phyloP scores from a whole-genome alignment of 2,888 invertebrate species.

The Periphyllus acericola region DNA sequence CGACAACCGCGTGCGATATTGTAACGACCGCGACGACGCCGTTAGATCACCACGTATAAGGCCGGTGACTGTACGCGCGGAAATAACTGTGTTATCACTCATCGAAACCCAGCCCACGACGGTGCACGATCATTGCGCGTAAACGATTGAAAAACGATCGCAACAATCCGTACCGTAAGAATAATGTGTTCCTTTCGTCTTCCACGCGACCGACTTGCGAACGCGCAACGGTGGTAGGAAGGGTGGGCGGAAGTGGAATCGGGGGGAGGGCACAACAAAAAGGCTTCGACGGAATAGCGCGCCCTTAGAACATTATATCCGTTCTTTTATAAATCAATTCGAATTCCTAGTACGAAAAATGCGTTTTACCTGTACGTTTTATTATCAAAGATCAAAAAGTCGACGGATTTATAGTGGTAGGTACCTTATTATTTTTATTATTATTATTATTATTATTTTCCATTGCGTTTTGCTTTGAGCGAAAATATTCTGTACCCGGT shows the following conservation, averaged over 20 bases:
- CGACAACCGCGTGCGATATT: background rate
- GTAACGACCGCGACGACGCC: background rate
- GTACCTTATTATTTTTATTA: no score
- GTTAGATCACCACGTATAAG: background rate
- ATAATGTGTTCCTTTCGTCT: background rate
- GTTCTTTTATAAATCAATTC: no score
- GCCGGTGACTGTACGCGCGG: background rate
- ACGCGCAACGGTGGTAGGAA: no score
- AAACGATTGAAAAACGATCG: background rate
- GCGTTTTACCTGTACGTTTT: background rate
- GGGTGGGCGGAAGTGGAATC: no score
- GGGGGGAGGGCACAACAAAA: no score
- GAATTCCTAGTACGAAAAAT: no score
- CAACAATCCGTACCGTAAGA: background rate
- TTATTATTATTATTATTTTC: background rate
- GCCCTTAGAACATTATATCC: no score
- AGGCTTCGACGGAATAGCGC: no score
- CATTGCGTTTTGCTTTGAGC: background rate
- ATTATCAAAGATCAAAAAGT: background rate
- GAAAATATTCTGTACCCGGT: background rate
- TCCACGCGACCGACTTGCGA: no score
- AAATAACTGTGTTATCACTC: background rate
- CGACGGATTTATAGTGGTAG: background rate
- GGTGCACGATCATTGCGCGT: background rate
- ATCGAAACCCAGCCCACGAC: background rate